Conservation (phyloP, 1,140 invertebrate genomes). For the Delia radicum region DNA sequence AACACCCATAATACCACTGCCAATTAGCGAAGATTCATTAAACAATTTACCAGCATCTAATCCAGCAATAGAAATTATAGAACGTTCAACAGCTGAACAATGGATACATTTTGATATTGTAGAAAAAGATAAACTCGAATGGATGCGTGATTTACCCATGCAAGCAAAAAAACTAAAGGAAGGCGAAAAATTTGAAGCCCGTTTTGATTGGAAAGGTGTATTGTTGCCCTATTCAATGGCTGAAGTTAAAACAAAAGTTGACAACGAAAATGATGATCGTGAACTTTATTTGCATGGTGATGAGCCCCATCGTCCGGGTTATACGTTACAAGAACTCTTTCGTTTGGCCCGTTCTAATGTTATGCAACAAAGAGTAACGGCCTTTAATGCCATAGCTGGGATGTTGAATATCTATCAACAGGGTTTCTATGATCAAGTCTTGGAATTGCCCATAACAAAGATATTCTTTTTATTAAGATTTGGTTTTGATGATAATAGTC, state of each 20-base stretch:
- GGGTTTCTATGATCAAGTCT: conserved; percentile 70
- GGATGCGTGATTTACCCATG: conserved; percentile 73
- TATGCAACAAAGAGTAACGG: conserved; percentile 76
- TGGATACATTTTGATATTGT: conserved; percentile 82
- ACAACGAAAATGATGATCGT: conserved; percentile 62
- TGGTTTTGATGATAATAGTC: conserved; percentile 80
- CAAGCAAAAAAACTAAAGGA: conserved; percentile 53
- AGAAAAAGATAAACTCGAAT: conserved; percentile 81
- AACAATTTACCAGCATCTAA: conserved; percentile 34
- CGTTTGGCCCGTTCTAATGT: conserved; percentile 67
- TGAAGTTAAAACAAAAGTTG: not conserved
- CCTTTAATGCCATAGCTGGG: conserved; percentile 75
- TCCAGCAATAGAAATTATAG: conserved; percentile 62
- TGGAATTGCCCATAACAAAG: conserved; percentile 66
- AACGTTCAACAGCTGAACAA: conserved; percentile 63
- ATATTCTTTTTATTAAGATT: conserved; percentile 80
- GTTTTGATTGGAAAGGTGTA: conserved; percentile 68
- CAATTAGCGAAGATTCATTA: not conserved
- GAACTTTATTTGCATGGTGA: conserved; percentile 89
- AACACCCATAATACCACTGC: not conserved
- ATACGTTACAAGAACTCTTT: conserved; percentile 83
- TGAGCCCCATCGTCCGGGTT: conserved; percentile 86
- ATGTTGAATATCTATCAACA: conserved; percentile 73
- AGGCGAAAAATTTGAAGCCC: conserved; percentile 69
- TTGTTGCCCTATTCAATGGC: conserved; percentile 64